Evolutionary conservation across 2,113 vertebrate genomes (phyloP).

Genomic region (Cyprinodon variegatus): DNA sequence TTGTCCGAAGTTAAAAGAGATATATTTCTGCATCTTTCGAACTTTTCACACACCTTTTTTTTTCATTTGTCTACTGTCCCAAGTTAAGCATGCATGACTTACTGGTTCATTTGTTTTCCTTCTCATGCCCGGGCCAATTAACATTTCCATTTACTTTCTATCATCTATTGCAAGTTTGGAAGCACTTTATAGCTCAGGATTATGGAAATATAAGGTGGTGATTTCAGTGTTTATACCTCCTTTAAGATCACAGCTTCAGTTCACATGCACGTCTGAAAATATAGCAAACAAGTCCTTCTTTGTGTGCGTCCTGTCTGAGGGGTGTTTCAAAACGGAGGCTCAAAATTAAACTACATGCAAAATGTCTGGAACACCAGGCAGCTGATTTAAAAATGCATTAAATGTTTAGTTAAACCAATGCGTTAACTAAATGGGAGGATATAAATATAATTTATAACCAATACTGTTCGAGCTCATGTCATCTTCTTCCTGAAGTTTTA

Average conservation of each 20-base stretch:
- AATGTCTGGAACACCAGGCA: neutral
- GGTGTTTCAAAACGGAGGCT: slow-evolving; percentile 31
- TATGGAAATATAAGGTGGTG: slow-evolving; percentile 49
- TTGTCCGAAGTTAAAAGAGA: slow-evolving; percentile 60
- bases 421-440: no score
- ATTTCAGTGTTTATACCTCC: slow-evolving; percentile 63
- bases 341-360: neutral
- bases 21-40: slow-evolving; percentile 70
- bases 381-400: neutral
- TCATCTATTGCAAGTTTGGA: slow-evolving; percentile 74
- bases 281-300: slow-evolving; percentile 16
- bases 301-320: slow-evolving; percentile 22
- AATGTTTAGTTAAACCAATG: no score
- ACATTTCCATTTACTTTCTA: slow-evolving; percentile 45
- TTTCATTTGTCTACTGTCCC: slow-evolving; percentile 5
- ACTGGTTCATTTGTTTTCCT: slow-evolving; percentile 14
- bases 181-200: slow-evolving; percentile 81
- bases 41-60: slow-evolving; percentile 42
- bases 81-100: neutral
- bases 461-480: no score
- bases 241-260: slow-evolving; percentile 54
- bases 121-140: slow-evolving; percentile 38
- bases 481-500: no score
- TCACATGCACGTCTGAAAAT: slow-evolving; percentile 1
- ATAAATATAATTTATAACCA: no score